Base-by-base conservation (phyloP, 2,797 vertebrate species). In the Tachyglossus aculeatus region DNA sequence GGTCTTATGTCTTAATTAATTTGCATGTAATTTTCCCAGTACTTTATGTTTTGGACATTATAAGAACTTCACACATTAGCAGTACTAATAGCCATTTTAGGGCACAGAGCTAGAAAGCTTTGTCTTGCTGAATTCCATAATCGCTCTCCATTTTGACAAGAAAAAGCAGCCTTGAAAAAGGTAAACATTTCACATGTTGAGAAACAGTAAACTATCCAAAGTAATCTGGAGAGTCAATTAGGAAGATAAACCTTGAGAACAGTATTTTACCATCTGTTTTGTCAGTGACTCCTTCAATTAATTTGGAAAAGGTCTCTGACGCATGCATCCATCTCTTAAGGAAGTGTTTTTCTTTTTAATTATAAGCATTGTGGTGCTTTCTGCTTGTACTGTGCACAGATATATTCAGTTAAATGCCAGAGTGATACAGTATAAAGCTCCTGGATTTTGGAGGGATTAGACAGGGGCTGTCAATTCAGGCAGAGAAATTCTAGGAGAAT, bases 401-500 rank as follows among this genome's bases (percentile, higher is more conserved):
- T 70, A 7, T 36, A 38, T 36, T 5, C 2, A 56, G 41, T 54
- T 74, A 68, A 74, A 69, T 31, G 6, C 21, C 60, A 38, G 74
- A 9, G 47, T 44, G 25, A 60, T 64, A 71, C 57, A 41, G 4
- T 27, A 6, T 36, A 69, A 59, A 67, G 29, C 45, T 71, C 25
- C 6, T 1, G 16, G 36, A 68, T 59, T 77, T 62, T 63, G 22
- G 45, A 72, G 32, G 24, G 45, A 72, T 74, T 71, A 77, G 40
- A 54, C 32, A 75, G n/a, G 5, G 11, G 65, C 25, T 65, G 64
- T 74, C 39, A 58, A 24, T 29, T 71, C 34, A 81, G 36, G 25
- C 15, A 62, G 51, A 52, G 11, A 75, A 75, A 79, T 79, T 73
- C 32, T 63, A 29, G 62, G 73, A 71, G 64, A 79, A 56, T 72